A percentile compares a stretch with the other conserved stretches of the same genome.
These are phyloP conservation scores for Odontamblyopus lacepedii DNA, from an alignment of 2,797 vertebrate species.

Conservation along the genomic window DNA sequence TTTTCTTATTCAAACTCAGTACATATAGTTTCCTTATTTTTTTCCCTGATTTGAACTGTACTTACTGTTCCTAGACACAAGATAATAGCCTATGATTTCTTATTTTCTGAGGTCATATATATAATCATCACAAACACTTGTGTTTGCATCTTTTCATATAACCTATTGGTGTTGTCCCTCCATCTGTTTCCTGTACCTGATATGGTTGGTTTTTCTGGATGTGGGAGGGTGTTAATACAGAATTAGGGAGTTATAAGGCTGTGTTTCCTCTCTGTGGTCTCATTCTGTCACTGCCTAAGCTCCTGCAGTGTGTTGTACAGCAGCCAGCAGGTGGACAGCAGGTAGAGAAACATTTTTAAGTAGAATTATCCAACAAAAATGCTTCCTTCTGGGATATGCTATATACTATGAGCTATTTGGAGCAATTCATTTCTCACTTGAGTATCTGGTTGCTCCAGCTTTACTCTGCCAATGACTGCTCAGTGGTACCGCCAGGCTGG, in stretches of 20 bases:
- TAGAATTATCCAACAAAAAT: neutral
- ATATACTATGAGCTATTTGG: neutral
- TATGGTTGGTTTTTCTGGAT: conserved; percentile 32
- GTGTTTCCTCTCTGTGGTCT: conserved; percentile 57
- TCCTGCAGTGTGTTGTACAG: conserved; percentile 5
- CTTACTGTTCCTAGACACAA: too few species aligned
- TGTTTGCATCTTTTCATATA: neutral
- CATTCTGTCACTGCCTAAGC: conserved; percentile 57
- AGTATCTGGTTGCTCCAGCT: neutral
- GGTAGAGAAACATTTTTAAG: neutral
- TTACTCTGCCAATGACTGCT: neutral
- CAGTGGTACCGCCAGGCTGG: conserved; percentile 7
- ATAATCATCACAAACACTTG: too few species aligned
- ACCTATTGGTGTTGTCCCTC: conserved; percentile 21
- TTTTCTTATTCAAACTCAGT: too few species aligned
- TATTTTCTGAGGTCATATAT: too few species aligned
- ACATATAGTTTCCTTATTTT: too few species aligned
- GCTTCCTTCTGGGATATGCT: neutral
- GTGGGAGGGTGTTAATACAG: conserved; percentile 62
- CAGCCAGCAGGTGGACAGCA: conserved; percentile 55
- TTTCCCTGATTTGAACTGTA: too few species aligned
- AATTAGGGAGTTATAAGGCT: conserved; percentile 49
- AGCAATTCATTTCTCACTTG: neutral
- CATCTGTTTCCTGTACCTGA: conserved; percentile 44
- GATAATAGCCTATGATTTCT: too few species aligned